Evolutionary conservation across 2,113 vertebrate genomes (phyloP).

Genomic region (Epinephelus fuscoguttatus): DNA sequence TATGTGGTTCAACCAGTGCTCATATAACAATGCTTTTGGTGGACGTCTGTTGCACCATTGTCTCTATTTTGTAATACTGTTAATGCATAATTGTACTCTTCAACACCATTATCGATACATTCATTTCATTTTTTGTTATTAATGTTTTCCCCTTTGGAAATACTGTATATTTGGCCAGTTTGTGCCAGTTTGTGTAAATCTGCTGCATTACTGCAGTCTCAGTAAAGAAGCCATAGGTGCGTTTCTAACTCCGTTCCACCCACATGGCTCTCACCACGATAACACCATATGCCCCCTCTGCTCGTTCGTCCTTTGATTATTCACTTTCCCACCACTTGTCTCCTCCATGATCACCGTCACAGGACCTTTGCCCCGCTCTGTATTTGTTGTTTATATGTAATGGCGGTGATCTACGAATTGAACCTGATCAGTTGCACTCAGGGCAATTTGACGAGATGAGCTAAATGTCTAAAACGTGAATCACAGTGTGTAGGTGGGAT

Average conservation of each 20-base stretch:
- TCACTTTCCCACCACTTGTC: conserved; percentile 35
- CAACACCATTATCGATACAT: too few relatives aligned
- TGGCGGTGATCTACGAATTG: conserved; percentile 37
- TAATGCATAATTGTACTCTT: not conserved
- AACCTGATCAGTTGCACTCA: conserved; percentile 46
- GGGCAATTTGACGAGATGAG: conserved; percentile 57
- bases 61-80: not conserved
- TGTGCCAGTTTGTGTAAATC: not conserved
- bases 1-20: not conserved
- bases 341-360: conserved; percentile 27
- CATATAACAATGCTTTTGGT: not conserved
- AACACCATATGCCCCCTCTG: not conserved
- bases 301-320: conserved; percentile 7
- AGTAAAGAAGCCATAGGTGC: conserved; percentile 2
- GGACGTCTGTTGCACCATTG: not conserved
- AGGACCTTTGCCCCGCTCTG: conserved; percentile 20
- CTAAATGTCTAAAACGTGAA: conserved; percentile 69
- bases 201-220: not conserved
- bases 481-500: conserved; percentile 67
- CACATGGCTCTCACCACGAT: conserved; percentile 26
- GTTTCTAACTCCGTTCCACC: conserved; percentile 31
- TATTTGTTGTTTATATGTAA: conserved; percentile 28
- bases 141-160: not conserved
- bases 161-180: not conserved
- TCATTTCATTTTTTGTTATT: not conserved